Evolutionary conservation across 2,797 vertebrate species (phyloP).

Genomic region (Sphenopsis melanotis): DNA sequence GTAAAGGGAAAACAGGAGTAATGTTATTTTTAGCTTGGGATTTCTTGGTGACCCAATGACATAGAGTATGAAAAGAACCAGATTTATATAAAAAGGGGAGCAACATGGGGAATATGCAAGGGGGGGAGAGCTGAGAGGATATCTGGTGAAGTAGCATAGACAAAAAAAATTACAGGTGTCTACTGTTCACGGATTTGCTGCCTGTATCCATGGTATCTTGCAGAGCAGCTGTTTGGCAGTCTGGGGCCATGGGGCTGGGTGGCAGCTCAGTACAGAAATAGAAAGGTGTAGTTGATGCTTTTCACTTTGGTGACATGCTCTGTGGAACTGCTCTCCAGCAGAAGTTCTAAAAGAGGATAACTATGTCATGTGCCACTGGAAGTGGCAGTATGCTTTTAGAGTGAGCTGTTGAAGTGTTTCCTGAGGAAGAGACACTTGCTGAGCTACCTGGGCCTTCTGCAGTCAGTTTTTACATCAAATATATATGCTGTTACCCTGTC

Average conservation of each 20-base stretch:
- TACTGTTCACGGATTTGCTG: neutral
- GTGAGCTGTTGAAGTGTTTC: neutral
- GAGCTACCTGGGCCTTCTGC: neutral
- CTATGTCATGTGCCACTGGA: neutral
- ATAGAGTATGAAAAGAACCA: neutral
- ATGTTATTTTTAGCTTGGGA: neutral
- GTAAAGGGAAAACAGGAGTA: neutral
- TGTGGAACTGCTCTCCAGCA: neutral
- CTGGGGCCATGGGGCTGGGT: neutral
- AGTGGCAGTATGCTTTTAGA: neutral
- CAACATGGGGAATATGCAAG: neutral
- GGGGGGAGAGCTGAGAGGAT: neutral
- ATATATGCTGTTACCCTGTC: neutral
- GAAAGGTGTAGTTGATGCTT: conserved; percentile 1
- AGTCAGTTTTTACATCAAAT: neutral
- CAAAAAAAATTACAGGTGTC: neutral
- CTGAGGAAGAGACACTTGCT: neutral
- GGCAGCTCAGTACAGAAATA: conserved; percentile 18
- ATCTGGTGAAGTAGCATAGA: neutral
- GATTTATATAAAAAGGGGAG: neutral
- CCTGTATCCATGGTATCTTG: neutral
- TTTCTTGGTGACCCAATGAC: neutral
- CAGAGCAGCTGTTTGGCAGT: neutral
- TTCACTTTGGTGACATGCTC: neutral
- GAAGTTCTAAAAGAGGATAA: conserved; percentile 28